A percentile compares a stretch with the other conserved stretches of the same genome.
phyloP scores from a whole-genome alignment of 1,140 invertebrate genomes.

The Manduca sexta region DNA sequence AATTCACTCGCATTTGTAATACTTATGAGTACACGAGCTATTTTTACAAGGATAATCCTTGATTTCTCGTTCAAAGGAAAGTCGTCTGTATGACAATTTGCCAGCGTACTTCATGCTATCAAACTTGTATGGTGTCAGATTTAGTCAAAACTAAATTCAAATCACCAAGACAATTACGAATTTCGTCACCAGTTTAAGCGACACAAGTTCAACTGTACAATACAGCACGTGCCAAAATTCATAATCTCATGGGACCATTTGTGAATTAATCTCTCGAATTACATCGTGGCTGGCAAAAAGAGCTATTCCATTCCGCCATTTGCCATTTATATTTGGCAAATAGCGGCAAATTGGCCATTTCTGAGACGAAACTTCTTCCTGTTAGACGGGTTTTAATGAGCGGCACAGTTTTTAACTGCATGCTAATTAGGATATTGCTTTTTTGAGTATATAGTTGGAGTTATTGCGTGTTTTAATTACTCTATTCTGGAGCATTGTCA shows the following conservation, averaged over 20 bases:
- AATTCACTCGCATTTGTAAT: too few relatives aligned
- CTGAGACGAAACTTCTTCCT: constrained; percentile 42
- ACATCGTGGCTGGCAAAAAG: constrained; percentile 39
- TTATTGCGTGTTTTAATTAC: too few relatives aligned
- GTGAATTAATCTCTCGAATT: constrained; percentile 54
- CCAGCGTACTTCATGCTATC: background rate
- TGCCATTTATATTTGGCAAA: constrained; percentile 67
- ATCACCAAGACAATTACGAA: too few relatives aligned
- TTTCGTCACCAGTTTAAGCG: too few relatives aligned
- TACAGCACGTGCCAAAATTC: constrained; percentile 41
- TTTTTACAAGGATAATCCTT: too few relatives aligned
- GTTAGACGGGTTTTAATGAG: constrained; percentile 5
- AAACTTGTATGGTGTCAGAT: too few relatives aligned
- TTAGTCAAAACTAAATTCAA: too few relatives aligned
- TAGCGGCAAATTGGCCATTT: constrained; percentile 62
- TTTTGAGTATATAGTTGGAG: too few relatives aligned
- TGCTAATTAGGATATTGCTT: too few relatives aligned
- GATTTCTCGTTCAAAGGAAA: background rate
- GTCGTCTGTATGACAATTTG: background rate
- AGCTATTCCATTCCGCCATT: constrained; percentile 35
- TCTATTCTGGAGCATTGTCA: too few relatives aligned
- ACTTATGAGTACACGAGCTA: too few relatives aligned
- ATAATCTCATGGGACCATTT: constrained; percentile 49
- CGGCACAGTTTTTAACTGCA: background rate
- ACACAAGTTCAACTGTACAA: background rate